Percentiles rank a stretch among this genome's conserved stretches.
phyloP scores from a whole-genome alignment of 2,113 vertebrate genomes.

The Mesoclemmys tuberculata region DNA sequence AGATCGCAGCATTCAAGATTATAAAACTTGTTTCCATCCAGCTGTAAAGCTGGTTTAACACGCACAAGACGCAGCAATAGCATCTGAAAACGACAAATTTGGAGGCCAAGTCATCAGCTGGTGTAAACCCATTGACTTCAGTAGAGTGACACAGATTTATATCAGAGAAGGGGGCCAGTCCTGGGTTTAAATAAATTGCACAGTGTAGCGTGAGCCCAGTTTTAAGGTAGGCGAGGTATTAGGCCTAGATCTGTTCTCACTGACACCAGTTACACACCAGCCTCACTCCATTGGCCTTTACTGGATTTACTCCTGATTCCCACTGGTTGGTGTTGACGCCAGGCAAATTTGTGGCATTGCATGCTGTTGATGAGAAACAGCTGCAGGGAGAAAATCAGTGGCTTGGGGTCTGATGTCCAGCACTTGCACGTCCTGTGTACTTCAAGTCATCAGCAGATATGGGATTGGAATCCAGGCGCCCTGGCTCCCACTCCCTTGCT shows the following conservation, averaged over 20 bases:
- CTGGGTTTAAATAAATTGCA: neutral
- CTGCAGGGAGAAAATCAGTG: neutral
- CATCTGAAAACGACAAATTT: neutral
- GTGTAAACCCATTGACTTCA: constrained; percentile 5
- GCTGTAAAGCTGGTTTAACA: neutral
- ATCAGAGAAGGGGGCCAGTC: constrained; percentile 20
- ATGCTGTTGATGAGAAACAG: neutral
- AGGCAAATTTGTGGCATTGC: fast-evolving
- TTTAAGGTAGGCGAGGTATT: neutral
- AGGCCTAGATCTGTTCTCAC: neutral
- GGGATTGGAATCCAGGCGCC: fast-evolving
- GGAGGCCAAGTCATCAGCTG: constrained; percentile 38
- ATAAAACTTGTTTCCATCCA: neutral
- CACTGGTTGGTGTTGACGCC: neutral
- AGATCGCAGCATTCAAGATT: constrained; percentile 22
- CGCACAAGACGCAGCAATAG: constrained; percentile 41
- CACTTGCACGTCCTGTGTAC: neutral
- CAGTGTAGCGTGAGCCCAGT: neutral
- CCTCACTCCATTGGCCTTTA: too few species aligned
- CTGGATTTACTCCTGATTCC: too few species aligned
- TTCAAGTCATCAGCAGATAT: neutral
- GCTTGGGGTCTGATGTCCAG: neutral
- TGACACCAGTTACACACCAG: neutral
- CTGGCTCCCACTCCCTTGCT: neutral
- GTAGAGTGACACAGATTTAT: neutral